phyloP scores from a whole-genome alignment of 2,113 vertebrate species.

The Mustela lutreola region DNA sequence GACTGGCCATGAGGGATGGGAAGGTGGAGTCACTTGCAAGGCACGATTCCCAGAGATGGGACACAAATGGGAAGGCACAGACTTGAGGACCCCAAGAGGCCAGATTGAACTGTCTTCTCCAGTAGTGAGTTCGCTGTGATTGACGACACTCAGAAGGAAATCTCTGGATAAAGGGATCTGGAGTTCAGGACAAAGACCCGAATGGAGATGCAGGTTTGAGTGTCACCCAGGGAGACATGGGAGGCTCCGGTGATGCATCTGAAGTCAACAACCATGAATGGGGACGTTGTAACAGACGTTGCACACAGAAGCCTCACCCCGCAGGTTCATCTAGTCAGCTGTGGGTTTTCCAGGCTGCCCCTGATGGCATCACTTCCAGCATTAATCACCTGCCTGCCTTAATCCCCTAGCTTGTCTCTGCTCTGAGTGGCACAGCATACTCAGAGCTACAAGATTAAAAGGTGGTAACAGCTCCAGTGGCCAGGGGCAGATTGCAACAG shows the following conservation, averaged over 20 bases:
- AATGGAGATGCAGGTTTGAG: background rate
- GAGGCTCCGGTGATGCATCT: background rate
- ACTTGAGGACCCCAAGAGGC: background rate
- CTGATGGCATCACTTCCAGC: background rate
- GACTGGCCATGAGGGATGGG: background rate
- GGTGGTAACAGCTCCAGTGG: background rate
- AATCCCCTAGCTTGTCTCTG: background rate
- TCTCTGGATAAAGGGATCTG: background rate
- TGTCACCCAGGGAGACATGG: background rate
- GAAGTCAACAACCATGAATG: background rate
- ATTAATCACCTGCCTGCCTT: background rate
- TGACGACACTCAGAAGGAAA: background rate
- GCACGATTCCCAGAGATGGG: background rate
- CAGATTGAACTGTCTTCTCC: background rate
- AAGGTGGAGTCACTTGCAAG: background rate
- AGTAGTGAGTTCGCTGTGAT: background rate
- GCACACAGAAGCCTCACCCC: background rate
- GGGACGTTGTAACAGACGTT: background rate
- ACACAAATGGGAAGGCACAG: background rate
- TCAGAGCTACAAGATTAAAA: background rate
- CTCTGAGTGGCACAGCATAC: background rate
- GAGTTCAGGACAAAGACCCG: background rate
- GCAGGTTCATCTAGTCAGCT: background rate
- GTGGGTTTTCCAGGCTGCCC: background rate
- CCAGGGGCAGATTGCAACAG: background rate